phyloP scores from a whole-genome alignment of 2,797 vertebrate genomes.

The Jordanella pulchra region DNA sequence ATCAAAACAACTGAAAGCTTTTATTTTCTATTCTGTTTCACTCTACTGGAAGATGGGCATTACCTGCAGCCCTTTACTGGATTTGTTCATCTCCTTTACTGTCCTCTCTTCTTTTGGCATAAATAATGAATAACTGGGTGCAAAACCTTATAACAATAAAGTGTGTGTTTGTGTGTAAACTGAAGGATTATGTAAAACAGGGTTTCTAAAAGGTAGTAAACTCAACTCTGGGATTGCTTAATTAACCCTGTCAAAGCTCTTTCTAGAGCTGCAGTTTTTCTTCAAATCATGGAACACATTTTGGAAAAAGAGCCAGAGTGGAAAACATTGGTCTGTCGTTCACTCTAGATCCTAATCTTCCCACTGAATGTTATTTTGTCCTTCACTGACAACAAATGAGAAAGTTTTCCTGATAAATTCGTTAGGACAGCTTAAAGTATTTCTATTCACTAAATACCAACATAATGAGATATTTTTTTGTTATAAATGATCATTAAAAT shows the following conservation, averaged over 20 bases:
- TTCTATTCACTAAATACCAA: too few species aligned
- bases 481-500: too few species aligned
- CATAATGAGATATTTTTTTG: too few species aligned
- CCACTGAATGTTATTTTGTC: conserved; percentile 1
- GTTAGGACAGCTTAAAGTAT: too few species aligned
- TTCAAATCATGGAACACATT: conserved; percentile 32
- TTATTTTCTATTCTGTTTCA: background rate
- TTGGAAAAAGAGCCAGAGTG: conserved; percentile 25
- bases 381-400: too few species aligned
- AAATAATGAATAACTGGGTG: background rate
- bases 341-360: conserved; percentile 18
- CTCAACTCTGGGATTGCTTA: too few species aligned
- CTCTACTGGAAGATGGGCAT: background rate
- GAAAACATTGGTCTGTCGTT: conserved; percentile 39
- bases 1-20: background rate
- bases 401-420: too few species aligned
- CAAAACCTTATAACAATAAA: background rate
- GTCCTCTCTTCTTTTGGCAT: background rate
- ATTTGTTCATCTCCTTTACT: background rate
- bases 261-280: conserved; percentile 37
- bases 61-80: too few species aligned
- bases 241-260: too few species aligned
- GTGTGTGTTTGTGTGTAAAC: background rate
- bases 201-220: too few species aligned
- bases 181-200: background rate